These are phyloP conservation scores for Anastrepha ludens DNA, from an alignment of 1,140 invertebrate species.

Conservation along the genomic window DNA sequence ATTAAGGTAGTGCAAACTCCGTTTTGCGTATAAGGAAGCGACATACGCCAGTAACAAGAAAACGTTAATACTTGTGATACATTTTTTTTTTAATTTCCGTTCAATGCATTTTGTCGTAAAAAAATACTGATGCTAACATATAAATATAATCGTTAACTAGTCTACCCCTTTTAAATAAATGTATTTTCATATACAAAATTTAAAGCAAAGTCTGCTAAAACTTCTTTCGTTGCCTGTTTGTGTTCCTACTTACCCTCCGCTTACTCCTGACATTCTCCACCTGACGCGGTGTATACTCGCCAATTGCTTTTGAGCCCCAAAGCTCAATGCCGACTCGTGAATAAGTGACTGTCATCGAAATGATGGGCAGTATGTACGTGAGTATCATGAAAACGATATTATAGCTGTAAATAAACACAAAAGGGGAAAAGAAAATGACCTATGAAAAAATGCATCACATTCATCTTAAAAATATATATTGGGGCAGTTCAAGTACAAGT, in stretches of 20 bases:
- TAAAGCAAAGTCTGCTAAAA: neutral
- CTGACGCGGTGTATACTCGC: constrained; percentile 92
- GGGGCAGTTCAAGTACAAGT: neutral
- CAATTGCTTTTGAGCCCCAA: constrained; percentile 96
- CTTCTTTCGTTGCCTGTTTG: neutral
- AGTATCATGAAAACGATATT: constrained; percentile 91
- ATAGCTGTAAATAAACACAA: constrained; percentile 80
- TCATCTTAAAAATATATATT: neutral
- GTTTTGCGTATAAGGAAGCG: too few relatives aligned
- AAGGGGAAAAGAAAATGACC: constrained; percentile 3
- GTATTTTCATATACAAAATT: neutral
- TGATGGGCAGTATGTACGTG: constrained; percentile 95
- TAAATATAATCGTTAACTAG: too few relatives aligned
- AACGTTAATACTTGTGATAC: too few relatives aligned
- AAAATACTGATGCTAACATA: too few relatives aligned
- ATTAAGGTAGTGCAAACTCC: too few relatives aligned
- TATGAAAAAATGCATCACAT: neutral
- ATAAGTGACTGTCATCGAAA: constrained; percentile 94
- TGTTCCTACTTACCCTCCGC: constrained; percentile 84
- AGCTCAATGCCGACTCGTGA: constrained; percentile 91
- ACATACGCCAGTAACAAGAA: too few relatives aligned
- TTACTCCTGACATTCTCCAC: constrained; percentile 94
- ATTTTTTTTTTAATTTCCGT: too few relatives aligned
- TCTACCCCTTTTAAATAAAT: too few relatives aligned
- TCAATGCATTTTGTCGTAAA: too few relatives aligned